phyloP scores from a whole-genome alignment of 1,140 invertebrate species.

The Drosophila seguyi region DNA sequence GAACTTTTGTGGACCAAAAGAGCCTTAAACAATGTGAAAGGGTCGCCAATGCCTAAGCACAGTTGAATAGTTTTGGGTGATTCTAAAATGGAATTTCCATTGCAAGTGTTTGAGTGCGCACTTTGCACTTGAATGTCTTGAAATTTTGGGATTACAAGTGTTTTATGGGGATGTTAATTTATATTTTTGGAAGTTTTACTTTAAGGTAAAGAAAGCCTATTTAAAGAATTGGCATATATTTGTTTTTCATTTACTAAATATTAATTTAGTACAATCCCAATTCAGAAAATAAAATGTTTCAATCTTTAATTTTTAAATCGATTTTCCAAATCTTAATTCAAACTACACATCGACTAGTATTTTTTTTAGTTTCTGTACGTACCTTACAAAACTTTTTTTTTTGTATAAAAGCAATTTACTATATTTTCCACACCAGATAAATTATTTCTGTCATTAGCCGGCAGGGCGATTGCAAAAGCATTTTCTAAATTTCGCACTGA shows the following conservation, averaged over 20 bases:
- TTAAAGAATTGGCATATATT: too few relatives aligned
- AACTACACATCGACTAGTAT: too few relatives aligned
- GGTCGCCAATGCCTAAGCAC: neutral
- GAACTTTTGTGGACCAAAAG: slow-evolving; percentile 41
- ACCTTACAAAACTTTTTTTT: neutral
- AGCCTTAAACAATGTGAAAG: slow-evolving; percentile 20
- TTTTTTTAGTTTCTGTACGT: too few relatives aligned
- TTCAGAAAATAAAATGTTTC: too few relatives aligned
- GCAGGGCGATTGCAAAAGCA: slow-evolving; percentile 6
- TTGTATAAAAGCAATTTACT: neutral
- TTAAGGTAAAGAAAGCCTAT: too few relatives aligned
- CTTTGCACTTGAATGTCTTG: neutral
- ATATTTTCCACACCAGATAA: neutral
- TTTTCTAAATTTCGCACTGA: slow-evolving; percentile 7
- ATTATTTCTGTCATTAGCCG: slow-evolving; percentile 34
- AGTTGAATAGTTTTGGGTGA: slow-evolving; percentile 27
- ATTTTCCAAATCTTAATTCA: too few relatives aligned
- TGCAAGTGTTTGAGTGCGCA: neutral
- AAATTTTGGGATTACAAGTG: neutral
- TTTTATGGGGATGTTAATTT: neutral
- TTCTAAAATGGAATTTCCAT: slow-evolving; percentile 14
- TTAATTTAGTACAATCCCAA: too few relatives aligned
- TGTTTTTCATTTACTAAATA: too few relatives aligned
- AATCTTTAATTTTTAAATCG: too few relatives aligned
- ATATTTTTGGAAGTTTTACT: neutral